These are phyloP conservation scores for Plagiodera versicolora DNA, from an alignment of 2,888 invertebrate genomes.

Conservation along the genomic window DNA sequence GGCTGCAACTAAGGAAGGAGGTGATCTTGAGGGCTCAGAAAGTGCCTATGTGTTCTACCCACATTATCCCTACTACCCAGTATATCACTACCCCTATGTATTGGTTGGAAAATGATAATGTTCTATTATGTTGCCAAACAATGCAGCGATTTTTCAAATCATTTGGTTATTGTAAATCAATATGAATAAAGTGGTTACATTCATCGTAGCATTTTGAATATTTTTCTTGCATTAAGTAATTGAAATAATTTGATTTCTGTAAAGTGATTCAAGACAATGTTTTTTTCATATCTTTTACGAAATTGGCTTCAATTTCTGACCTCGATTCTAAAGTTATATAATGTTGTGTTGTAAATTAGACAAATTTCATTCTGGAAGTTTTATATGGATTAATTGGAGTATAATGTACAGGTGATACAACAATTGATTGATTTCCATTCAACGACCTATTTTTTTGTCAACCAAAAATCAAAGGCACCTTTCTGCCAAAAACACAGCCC, in stretches of 20 bases:
- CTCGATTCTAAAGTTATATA: not conserved
- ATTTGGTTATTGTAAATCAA: too few species aligned
- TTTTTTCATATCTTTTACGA: slow-evolving; percentile 20
- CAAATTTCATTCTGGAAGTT: slow-evolving; percentile 34
- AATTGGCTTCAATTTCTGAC: not conserved
- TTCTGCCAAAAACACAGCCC: slow-evolving; percentile 46
- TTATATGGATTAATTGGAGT: slow-evolving; percentile 40
- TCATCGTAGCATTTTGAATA: too few species aligned
- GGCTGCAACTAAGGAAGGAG: not conserved
- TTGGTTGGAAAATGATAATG: slow-evolving; percentile 27
- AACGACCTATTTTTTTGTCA: slow-evolving; percentile 49
- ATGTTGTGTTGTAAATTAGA: slow-evolving; percentile 15
- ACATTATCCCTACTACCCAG: slow-evolving; percentile 24
- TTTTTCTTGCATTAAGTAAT: too few species aligned
- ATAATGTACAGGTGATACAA: slow-evolving; percentile 54
- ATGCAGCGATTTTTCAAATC: too few species aligned
- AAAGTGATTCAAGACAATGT: too few species aligned
- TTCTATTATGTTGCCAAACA: too few species aligned
- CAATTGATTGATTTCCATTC: slow-evolving; percentile 50
- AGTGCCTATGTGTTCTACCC: slow-evolving; percentile 31
- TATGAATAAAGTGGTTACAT: too few species aligned
- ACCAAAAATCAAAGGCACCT: slow-evolving; percentile 57
- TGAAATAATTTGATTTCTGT: too few species aligned
- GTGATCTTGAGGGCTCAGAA: slow-evolving; percentile 33
- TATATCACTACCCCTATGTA: slow-evolving; percentile 23